phyloP scores from a whole-genome alignment of 2,113 vertebrate species.

The Dromiciops gliroides region DNA sequence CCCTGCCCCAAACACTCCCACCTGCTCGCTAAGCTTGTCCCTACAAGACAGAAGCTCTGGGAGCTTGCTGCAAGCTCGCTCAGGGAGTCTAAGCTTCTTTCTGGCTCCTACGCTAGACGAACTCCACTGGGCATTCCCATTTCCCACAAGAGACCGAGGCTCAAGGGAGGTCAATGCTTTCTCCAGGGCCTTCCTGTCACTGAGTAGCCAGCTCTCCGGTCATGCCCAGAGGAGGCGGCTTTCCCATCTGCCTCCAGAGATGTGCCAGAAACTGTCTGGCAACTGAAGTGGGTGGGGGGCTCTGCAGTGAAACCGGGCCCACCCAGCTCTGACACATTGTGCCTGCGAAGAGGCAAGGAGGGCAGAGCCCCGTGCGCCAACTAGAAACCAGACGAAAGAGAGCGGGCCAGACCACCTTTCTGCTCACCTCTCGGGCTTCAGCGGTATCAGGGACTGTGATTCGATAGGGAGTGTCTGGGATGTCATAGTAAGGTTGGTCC shows the following conservation, averaged over 20 bases:
- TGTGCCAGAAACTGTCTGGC: neutral
- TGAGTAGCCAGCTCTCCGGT: neutral
- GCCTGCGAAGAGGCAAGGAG: neutral
- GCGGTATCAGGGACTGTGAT: conserved; percentile 97
- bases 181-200: neutral
- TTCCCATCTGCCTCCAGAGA: neutral
- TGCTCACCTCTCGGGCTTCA: conserved; percentile 93
- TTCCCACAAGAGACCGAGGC: neutral
- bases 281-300: neutral
- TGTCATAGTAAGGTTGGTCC: conserved; percentile 96
- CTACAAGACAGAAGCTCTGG: too few species aligned
- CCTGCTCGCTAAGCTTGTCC: too few species aligned
- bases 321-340: neutral
- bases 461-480: conserved; percentile 94
- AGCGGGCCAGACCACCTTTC: fast-evolving
- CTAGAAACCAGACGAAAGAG: neutral
- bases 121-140: neutral
- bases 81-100: too few species aligned
- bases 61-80: too few species aligned
- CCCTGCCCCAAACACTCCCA: neutral
- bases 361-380: neutral
- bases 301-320: neutral
- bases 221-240: neutral
- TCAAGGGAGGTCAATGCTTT: neutral
- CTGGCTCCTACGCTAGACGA: neutral